Percentiles rank a stretch among this genome's conserved stretches.
Evolutionary conservation across 2,888 invertebrate genomes (phyloP).

Genomic region (Eueremaeus valkanovi): DNA sequence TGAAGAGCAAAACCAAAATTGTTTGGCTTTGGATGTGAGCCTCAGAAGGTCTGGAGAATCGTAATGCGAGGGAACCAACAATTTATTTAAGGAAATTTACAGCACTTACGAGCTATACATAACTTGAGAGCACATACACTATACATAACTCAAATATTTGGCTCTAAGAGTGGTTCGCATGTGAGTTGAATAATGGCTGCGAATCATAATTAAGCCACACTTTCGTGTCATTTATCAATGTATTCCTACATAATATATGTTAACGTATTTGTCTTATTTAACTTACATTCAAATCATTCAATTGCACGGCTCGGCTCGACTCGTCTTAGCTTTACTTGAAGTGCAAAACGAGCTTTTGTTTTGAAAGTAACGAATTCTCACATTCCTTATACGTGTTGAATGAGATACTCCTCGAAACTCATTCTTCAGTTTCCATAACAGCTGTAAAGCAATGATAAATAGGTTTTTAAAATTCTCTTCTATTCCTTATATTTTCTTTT

Average conservation of each 20-base stretch:
- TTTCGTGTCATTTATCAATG: slow-evolving; percentile 28
- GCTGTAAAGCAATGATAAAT: no score
- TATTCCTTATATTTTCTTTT: no score
- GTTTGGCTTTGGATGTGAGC: neutral
- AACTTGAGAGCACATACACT: neutral
- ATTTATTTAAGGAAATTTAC: slow-evolving; percentile 22
- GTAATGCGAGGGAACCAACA: neutral
- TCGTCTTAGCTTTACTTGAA: neutral
- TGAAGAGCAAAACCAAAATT: neutral
- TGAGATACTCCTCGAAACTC: neutral
- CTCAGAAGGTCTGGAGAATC: neutral
- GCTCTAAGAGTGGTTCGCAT: neutral
- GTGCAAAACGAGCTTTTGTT: neutral
- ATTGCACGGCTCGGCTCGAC: no score
- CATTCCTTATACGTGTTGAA: neutral
- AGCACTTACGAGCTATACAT: slow-evolving; percentile 1
- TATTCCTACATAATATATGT: slow-evolving; percentile 6
- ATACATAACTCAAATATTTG: slow-evolving; percentile 23
- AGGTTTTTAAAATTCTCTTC: no score
- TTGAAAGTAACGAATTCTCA: neutral
- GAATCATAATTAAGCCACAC: slow-evolving; percentile 28
- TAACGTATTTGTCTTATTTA: slow-evolving; percentile 9
- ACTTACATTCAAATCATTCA: slow-evolving; percentile 13
- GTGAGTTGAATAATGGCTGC: neutral
- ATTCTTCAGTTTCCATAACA: no score